Base-by-base conservation (phyloP, 2,888 invertebrate genomes). In the Lasius fuliginosus region DNA sequence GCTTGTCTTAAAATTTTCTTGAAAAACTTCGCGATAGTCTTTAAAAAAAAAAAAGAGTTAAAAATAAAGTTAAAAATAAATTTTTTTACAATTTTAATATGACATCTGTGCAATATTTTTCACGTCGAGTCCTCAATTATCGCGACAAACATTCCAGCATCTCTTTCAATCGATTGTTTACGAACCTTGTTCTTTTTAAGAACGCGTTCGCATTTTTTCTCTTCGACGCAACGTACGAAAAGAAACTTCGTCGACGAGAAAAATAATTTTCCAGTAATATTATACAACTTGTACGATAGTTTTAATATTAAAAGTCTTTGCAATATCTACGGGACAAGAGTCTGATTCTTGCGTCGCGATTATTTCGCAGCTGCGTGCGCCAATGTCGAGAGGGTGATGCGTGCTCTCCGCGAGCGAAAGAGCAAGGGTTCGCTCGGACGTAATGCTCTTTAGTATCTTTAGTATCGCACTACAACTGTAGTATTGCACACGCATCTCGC, bases 321-420 rank as follows among this genome's bases (percentile, higher is more conserved):
- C 36, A 18, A 30, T 30, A 60, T 23, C 8, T 8, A 27, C 15
- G 6, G 3, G 8, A 18, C 18, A 15, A 30, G 30, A 62, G 3
- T 8, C 23, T 30, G 30, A 30, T 62, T 60, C 5, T 33, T 33
- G 27, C 30, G 5, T 8, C n/a, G n/a, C n/a, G 53, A 53, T 53
- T 53, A n/a, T 53, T 53, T 53, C 27, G 6, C 11, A 1, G n/a
- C 18, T 23, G 60, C 30, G 15, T 30, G 73, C 79, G 79, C 73
- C 79, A 73, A 81, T 81, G 79, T 12, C n/a, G 36, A 69, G 53
- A 62, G 40, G 58, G 27, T 73, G 73, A 81, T 81, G 73, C 77
- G 58, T 12, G 71, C 33, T 79, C 73, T 23, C 60, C 18, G 40
- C 60, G 30, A 18, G 30, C 75, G 36, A n/a, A 9, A 65, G 40